These are phyloP conservation scores for Leptopilina drosophilae DNA, from an alignment of 2,888 invertebrate genomes.

Conservation along the genomic window DNA sequence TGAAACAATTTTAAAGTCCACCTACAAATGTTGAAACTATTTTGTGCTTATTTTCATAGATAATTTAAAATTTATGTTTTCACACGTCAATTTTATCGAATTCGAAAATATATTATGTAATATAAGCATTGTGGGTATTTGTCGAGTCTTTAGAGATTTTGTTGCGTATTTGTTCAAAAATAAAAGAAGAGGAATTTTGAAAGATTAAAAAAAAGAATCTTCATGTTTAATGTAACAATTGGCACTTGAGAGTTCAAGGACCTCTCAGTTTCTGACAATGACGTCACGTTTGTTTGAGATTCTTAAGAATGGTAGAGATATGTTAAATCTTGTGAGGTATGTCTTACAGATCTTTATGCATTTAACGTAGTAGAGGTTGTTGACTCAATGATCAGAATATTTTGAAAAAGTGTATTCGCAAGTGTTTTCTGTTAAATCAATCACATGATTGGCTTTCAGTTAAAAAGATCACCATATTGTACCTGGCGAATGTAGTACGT, in stretches of 20 bases:
- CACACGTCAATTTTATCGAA: not conserved
- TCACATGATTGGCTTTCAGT: not conserved
- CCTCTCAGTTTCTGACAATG: constrained; percentile 4
- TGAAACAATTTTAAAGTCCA: not conserved
- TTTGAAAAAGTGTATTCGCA: not conserved
- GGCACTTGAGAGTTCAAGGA: not conserved
- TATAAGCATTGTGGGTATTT: no score
- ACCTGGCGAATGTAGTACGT: no score
- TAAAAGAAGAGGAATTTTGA: no score
- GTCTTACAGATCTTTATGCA: constrained; percentile 10
- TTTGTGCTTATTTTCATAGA: not conserved
- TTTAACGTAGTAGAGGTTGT: constrained; percentile 11
- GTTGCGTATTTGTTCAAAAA: no score
- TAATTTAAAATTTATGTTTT: not conserved
- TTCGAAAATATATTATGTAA: not conserved
- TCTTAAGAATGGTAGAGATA: not conserved
- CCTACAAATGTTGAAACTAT: constrained; percentile 1
- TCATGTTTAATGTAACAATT: constrained; percentile 17
- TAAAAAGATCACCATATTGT: not conserved
- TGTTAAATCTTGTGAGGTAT: constrained; percentile 4
- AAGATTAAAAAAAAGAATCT: no score
- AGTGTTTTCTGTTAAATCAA: no score
- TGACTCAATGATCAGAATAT: constrained; percentile 15
- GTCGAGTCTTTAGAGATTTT: no score
- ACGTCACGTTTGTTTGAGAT: constrained; percentile 5